Evolutionary conservation across 2,797 vertebrate species (phyloP).

Genomic region (Falco rusticolus): DNA sequence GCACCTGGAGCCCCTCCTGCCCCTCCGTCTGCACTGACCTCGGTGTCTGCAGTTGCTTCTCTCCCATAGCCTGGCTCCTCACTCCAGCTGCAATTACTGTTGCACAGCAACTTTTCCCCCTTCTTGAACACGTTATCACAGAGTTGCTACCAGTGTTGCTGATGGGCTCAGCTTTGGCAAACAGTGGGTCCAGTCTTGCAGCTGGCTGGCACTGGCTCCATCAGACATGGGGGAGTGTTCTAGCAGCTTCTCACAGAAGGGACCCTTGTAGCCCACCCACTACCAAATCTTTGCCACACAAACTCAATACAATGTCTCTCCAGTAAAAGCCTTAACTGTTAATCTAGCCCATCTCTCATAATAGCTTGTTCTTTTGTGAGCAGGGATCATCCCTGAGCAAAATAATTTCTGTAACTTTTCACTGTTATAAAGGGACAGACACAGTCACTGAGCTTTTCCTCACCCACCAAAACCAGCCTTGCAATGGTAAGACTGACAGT

Average conservation of each 20-base stretch:
- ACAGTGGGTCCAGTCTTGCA: neutral
- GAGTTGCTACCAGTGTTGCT: neutral
- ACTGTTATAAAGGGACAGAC: neutral
- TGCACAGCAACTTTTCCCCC: no score
- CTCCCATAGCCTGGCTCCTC: no score
- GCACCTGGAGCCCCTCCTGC: no score
- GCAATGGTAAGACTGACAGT: neutral
- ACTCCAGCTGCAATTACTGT: neutral
- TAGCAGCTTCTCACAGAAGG: neutral
- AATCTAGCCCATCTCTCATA: neutral
- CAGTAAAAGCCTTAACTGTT: neutral
- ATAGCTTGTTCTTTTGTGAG: neutral
- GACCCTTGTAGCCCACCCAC: neutral
- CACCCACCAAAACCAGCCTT: neutral
- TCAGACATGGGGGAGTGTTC: neutral
- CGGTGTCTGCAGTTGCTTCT: no score
- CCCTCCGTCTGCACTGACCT: no score
- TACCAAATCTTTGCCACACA: neutral
- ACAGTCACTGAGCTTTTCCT: neutral
- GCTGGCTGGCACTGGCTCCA: neutral
- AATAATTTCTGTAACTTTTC: neutral
- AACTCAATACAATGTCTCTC: neutral
- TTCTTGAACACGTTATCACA: neutral
- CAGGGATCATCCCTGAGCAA: neutral
- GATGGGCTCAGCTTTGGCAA: neutral